These are phyloP conservation scores for Thalassophryne amazonica DNA, from an alignment of 2,797 vertebrate genomes.

Conservation along the genomic window DNA sequence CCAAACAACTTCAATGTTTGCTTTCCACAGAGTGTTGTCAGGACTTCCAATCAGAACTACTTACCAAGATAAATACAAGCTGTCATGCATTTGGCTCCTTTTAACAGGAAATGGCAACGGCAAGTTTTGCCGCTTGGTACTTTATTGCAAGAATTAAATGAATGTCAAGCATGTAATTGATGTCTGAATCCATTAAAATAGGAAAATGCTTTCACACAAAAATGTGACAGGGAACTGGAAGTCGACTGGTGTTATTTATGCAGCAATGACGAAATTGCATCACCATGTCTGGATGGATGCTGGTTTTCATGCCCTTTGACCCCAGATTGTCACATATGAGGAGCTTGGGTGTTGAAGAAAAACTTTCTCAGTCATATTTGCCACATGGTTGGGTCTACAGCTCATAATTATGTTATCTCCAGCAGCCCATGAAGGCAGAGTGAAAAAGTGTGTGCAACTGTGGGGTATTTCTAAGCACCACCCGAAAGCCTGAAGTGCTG, in stretches of 20 bases:
- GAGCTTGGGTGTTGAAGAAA: background rate
- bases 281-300: background rate
- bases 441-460: conserved; percentile 2
- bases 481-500: too few relatives aligned
- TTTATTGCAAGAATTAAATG: background rate
- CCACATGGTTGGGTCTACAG: background rate
- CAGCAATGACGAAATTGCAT: background rate
- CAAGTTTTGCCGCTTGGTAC: background rate
- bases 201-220: background rate
- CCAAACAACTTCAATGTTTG: conserved; percentile 7
- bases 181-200: background rate
- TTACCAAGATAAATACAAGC: conserved; percentile 23
- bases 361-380: background rate
- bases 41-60: background rate
- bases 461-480: background rate
- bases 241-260: background rate
- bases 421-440: conserved; percentile 3
- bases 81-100: conserved; percentile 8
- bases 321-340: background rate
- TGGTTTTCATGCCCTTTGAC: background rate
- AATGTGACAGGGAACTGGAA: background rate
- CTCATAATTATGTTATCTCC: background rate
- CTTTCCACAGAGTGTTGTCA: conserved; percentile 4
- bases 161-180: background rate
- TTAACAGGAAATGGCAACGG: background rate